These are phyloP conservation scores for Nicator chloris DNA, from an alignment of 2,113 vertebrate genomes.

Conservation along the genomic window DNA sequence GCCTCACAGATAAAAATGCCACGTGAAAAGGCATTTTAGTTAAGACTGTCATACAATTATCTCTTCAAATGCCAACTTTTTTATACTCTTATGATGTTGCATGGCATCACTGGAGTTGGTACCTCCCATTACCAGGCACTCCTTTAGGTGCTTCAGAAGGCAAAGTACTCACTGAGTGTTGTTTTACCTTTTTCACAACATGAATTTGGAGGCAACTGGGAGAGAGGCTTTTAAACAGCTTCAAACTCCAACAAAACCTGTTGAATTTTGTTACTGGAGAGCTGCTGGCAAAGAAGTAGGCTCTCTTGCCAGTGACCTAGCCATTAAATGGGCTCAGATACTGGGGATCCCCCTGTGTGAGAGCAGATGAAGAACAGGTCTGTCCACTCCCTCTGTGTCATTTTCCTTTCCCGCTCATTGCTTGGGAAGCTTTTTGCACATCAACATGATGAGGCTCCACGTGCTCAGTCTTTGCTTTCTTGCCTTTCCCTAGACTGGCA, in stretches of 20 bases:
- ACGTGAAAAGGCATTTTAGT: background rate
- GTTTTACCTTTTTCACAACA: background rate
- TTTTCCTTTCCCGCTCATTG: background rate
- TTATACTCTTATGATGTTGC: background rate
- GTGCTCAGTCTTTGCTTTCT: background rate
- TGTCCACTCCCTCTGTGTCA: accelerated
- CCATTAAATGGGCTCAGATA: background rate
- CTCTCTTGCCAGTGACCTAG: background rate
- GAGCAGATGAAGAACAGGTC: background rate
- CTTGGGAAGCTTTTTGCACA: background rate
- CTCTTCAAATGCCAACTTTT: background rate
- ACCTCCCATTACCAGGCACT: background rate
- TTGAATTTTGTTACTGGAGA: background rate
- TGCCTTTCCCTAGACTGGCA: background rate
- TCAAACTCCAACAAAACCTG: background rate
- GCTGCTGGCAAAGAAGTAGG: background rate
- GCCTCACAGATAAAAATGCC: background rate
- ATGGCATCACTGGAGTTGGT: background rate
- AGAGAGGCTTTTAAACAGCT: background rate
- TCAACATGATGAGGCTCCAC: accelerated
- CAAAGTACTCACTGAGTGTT: background rate
- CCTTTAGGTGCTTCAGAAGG: background rate
- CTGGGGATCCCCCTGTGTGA: background rate
- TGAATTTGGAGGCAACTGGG: background rate
- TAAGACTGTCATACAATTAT: background rate